Base-by-base conservation (phyloP, 53 echinoderm and acorn worm species). In the Pentamera pediparva region DNA sequence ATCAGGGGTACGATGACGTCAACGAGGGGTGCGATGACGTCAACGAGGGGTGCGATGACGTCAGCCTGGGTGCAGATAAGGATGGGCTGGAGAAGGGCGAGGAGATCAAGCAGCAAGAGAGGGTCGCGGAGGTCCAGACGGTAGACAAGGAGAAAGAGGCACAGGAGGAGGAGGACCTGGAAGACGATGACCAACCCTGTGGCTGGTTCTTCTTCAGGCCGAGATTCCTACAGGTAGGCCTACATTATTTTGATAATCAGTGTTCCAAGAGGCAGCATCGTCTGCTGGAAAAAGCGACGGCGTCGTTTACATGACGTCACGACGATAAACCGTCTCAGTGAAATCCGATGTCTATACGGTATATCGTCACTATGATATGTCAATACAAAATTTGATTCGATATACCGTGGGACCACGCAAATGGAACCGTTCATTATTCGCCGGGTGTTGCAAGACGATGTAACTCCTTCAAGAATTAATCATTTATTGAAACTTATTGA, bases 171-270 rank as follows among this genome's bases (percentile, higher is more conserved):
- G 57, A 53, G 18, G 78, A 41, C 10, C 3, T 38, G 27, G 52
- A 41, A 4, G 83, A 75, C 26, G 80, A 76, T 17, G 82, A 82
- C n/a, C 72, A 67, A 4, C 45, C 62, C 17, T 89, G 89, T 27
- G 87, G 87, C 6, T 87, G 87, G 87, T 26, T 82, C 13, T 52
- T 40, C 59, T 47, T 71, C 47, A 62, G 78, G 52, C 83, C 87
- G n/a, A 72, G 67, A 6, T 87, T 63, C 30, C 30, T 67, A 24
- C 67, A 67, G 41, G 67, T 67, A 25, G 34, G 61, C 34, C 7
- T 61, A 7, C 18, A 13, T 35, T 35, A 32, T 3, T 5, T 5
- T 10, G 0, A 4, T 8, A 33, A 15, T 45, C n/a, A 15, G 13
- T 1, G n/a, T 12, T 45, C 47, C 12, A 45, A n/a, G n/a, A 45